Base-by-base conservation (phyloP, 92 coral and sea anemone genomes). In the Parazoanthus atlanticus region DNA sequence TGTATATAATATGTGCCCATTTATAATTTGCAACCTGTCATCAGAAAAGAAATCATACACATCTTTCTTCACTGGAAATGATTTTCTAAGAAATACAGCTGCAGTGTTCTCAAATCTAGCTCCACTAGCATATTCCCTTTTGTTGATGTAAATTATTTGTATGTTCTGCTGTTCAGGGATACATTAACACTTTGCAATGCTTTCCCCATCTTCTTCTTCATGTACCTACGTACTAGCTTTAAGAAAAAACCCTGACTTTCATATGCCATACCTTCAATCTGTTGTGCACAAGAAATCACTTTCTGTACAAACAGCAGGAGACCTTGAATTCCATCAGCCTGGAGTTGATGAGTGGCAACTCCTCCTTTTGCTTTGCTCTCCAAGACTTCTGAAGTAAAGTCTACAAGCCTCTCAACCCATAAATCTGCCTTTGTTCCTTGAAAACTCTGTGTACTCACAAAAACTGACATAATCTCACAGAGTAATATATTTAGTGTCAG, bases 381-480 rank as follows among this genome's bases (percentile, higher is more conserved):
- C 66, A 95, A 80, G 0, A 86, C 71, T 28, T 90, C 91, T 58
- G 88, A 64, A 16, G 91, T 90, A 90, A 93, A 95, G 28, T 92
- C 96, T 28, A 89, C 92, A 64, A 95, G 46, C 58, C 36, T 84
- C 33, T 81, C 82, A 43, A 78, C 80, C 88, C 93, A 89, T 13
- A 65, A 13, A 30, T 31, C 65, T 38, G 52, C 56, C 74, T 66
- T 76, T 46, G 38, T 23, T 65, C 78, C 88, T 70, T 71, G 66
- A 61, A 79, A 25, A 40, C 74, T 70, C 65, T 86, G 86, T 77
- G 71, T 28, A 33, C 82, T 23, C n/a, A 77, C 36, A 29, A 40
- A 81, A 73, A 76, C 74, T 36, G 91, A 78, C 98, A 95, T 93
- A 36, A 95, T 88, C 88, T 95, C 94, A 88, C 98, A 94, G 71